A percentile compares a stretch with the other conserved stretches of the same genome.
Evolutionary conservation across 2,113 vertebrate species (phyloP).

Genomic region (Galemys pyrenaicus): DNA sequence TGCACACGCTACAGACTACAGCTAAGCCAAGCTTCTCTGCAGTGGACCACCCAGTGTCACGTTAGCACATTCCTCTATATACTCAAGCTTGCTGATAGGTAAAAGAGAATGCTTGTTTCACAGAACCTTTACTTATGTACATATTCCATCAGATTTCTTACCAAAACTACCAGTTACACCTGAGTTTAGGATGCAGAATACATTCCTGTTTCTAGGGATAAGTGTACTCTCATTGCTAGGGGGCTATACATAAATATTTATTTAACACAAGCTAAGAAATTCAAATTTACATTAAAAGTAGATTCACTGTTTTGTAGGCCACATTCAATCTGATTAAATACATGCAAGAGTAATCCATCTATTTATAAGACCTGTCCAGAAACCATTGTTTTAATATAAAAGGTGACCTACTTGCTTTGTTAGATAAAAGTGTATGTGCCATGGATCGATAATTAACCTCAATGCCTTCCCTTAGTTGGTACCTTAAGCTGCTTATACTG

Average conservation of each 20-base stretch:
- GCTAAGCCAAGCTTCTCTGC: background rate
- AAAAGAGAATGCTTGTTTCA: background rate
- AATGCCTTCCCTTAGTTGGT: background rate
- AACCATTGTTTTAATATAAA: constrained; percentile 54
- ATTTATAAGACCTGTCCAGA: background rate
- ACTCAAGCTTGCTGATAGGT: background rate
- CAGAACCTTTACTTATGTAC: background rate
- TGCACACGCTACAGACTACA: background rate
- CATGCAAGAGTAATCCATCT: constrained; percentile 10
- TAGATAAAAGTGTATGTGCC: background rate
- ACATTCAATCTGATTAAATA: constrained; percentile 43
- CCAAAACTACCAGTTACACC: background rate
- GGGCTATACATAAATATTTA: constrained; percentile 7
- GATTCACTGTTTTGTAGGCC: background rate
- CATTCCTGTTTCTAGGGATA: constrained; percentile 21
- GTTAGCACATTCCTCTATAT: background rate
- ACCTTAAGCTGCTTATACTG: constrained; percentile 6
- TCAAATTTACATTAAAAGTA: constrained; percentile 27
- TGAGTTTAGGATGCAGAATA: background rate
- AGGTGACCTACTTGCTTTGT: constrained; percentile 44
- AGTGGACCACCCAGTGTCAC: background rate
- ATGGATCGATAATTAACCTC: constrained; percentile 46
- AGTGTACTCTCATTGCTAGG: background rate
- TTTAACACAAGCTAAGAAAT: constrained; percentile 51
- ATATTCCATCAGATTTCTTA: background rate